These are phyloP conservation scores for Zeugodacus cucurbitae DNA, from an alignment of 1,140 invertebrate genomes.

Conservation along the genomic window DNA sequence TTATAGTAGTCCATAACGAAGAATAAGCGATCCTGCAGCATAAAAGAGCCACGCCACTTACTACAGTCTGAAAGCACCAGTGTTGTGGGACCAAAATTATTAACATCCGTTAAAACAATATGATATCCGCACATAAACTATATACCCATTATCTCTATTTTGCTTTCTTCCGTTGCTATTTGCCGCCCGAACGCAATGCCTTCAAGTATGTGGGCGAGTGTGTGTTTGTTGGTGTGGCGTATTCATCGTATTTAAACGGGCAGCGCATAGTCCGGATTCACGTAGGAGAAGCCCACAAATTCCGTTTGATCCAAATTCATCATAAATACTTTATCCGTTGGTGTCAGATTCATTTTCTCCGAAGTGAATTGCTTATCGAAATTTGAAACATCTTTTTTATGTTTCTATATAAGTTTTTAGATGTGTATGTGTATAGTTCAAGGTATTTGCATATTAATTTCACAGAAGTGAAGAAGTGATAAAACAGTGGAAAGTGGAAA, in stretches of 20 bases:
- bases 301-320: conserved; percentile 99
- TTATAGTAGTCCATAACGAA: conserved; percentile 99
- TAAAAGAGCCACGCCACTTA: no score
- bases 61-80: conserved; percentile 99
- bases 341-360: conserved; percentile 97
- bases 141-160: neutral
- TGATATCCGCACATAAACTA: neutral
- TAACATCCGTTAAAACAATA: neutral
- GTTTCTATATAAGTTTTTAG: conserved; percentile 89
- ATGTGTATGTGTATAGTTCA: neutral
- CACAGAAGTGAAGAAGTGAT: no score
- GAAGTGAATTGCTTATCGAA: conserved; percentile 99
- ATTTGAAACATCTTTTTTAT: conserved; percentile 98
- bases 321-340: conserved; percentile 99
- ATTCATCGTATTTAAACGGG: neutral
- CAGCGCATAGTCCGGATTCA: conserved; percentile 88
- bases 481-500: neutral
- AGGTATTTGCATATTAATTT: conserved; percentile 21
- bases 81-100: conserved; percentile 98
- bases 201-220: neutral
- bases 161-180: neutral
- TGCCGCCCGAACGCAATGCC: neutral
- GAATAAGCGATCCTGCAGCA: conserved; percentile 93
- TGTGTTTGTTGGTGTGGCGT: neutral
- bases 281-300: conserved; percentile 98